phyloP scores from a whole-genome alignment of 2,797 vertebrate genomes.

The Sebastes nivosus region DNA sequence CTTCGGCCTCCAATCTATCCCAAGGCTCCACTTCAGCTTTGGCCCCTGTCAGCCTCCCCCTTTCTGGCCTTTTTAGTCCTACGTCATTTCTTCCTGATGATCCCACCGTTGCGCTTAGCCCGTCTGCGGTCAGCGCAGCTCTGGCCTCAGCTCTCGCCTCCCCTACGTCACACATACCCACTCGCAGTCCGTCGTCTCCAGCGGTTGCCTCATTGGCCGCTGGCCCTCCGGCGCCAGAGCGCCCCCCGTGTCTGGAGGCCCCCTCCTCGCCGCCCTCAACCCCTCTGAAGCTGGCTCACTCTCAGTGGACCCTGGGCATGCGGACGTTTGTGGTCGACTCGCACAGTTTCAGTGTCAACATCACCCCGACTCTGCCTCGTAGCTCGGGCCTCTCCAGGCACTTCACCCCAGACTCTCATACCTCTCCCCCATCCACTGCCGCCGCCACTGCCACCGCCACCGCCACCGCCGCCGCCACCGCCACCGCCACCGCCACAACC shows the following conservation, averaged over 20 bases:
- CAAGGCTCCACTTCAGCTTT: conserved; percentile 34
- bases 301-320: conserved; percentile 79
- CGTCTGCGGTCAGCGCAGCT: conserved; percentile 19
- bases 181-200: conserved; percentile 35
- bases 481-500: not conserved
- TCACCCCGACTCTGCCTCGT: conserved; percentile 44
- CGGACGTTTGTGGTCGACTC: conserved; percentile 78
- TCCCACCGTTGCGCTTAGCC: conserved; percentile 23
- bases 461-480: not conserved
- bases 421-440: conserved; percentile 21
- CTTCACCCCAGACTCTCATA: conserved; percentile 51
- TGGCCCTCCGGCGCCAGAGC: conserved; percentile 48
- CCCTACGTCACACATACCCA: conserved; percentile 30
- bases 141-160: conserved; percentile 52
- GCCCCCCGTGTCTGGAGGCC: conserved; percentile 73
- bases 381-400: conserved; percentile 56
- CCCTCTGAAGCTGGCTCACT: conserved; percentile 62
- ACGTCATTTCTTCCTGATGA: conserved; percentile 21
- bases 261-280: conserved; percentile 56
- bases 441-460: not conserved
- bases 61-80: conserved; percentile 46
- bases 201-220: conserved; percentile 1
- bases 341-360: conserved; percentile 65
- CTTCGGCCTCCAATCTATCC: conserved; percentile 22
- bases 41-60: conserved; percentile 24